Evolutionary conservation across 1,140 invertebrate genomes (phyloP), one percentile per base, ranked within the genome.

Genomic region (Neodiprion pinetum): DNA sequence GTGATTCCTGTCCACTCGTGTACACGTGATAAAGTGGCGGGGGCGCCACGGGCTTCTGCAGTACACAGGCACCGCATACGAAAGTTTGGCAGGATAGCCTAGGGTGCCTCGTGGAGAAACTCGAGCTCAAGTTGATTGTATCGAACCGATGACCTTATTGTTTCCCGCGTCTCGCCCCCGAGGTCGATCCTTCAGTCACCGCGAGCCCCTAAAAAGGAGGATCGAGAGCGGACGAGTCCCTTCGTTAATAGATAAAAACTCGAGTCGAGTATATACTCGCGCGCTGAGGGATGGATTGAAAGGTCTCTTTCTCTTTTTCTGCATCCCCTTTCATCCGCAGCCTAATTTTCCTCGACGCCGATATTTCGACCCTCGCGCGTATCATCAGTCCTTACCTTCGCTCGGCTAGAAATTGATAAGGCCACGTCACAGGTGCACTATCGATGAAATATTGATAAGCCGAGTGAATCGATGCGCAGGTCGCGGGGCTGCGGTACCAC

Each of bases 361-460:
- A 40, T 40, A 40, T 5, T 1, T 5, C 28, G 28, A 40, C 28
- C 28, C 28, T 40, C 28, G 28, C 28, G 28, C 28, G 28, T 40
- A 40, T 40, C 28, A 5, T 40, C 28, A 40, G 28, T 40, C 28
- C 28, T 40, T 40, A 40, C 28, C 28, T 40, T 40, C 5, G 2
- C 28, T 61, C n/a, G 11, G 53, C 53, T 61, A 61, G 11, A 61
- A 61, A 61, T 61, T 12, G 4, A 61, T 61, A 61, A 9, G 53
- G 53, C 53, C 53, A 61, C 53, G 53, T 61, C 53, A 61, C 53
- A 61, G 53, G 53, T 61, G 53, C 53, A 61, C n/a, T 61, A 61
- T 61, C 53, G 53, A 61, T 61, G 53, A 61, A 61, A 61, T 61
- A 61, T 61, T 61, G 53, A 61, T 61, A 61, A 61, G 53, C 53